Base-by-base conservation (phyloP, 2,797 vertebrate species). In the Melanotaenia boesemani region DNA sequence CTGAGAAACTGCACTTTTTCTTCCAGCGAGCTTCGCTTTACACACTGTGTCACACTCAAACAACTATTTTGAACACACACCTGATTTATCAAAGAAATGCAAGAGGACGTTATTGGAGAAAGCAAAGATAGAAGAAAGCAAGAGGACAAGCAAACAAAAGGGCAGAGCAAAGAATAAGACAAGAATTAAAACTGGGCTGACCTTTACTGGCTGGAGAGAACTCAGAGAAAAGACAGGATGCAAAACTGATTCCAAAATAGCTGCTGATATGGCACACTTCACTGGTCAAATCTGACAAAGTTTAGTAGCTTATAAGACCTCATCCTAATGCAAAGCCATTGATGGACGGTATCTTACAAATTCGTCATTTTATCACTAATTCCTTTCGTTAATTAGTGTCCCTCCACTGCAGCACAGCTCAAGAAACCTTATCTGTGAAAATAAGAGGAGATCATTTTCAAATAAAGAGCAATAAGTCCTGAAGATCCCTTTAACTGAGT, bases 401-500 rank as follows among this genome's bases (percentile, higher is more conserved):
- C 15, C n/a, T 46, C 41, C 7, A 1, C 24, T 61, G 63, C 58
- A 54, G 34, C 24, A 52, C 34, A 59, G 15, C 34, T 46, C 32
- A 20, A 24, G 24, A 39, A 26, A 46, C 20, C 30, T 57, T 24
- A 60, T 46, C 50, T 50, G 34, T 5, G 24, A 37, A 64, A 44
- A 69, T n/a, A 30, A 62, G 41, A 22, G 4, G 20, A 6, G 12
- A 61, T 44, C 9, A 0, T 52, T 4, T 44, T 58, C 12, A 30
- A 56, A 24, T 11, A 12, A 26, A 22, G 0, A 28, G 1, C 3
- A 41, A 8, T 12, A n/a, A 32, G 63, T 50, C 28, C 34, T 10
- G 32, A 59, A 22, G 63, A 74, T 67, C 50, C 36, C 30, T 36
- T 57, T 6, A 30, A 26, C 18, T 30, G 52, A 63, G 28, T 30